These are phyloP conservation scores for Drosophila tripunctata DNA, from an alignment of 2,888 invertebrate genomes.

Conservation along the genomic window DNA sequence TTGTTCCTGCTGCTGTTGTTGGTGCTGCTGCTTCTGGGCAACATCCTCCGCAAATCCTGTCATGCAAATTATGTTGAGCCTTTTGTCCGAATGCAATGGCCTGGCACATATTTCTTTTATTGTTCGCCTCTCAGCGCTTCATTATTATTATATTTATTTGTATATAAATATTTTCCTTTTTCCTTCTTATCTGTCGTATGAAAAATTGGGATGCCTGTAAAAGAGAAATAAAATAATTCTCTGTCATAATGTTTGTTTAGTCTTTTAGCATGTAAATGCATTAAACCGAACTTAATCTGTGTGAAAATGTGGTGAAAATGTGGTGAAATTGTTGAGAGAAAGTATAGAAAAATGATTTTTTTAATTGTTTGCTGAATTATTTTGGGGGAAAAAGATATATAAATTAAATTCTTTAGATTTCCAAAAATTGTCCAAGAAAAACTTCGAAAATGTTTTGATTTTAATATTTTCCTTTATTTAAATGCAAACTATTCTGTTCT, in stretches of 20 bases:
- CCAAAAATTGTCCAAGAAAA: too few species aligned
- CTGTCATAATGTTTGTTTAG: conserved; percentile 11
- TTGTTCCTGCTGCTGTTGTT: conserved; percentile 10
- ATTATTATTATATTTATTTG: conserved; percentile 52
- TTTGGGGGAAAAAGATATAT: too few species aligned
- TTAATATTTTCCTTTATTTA: too few species aligned
- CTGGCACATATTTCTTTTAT: conserved; percentile 52
- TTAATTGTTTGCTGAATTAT: not conserved
- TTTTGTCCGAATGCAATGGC: conserved; percentile 61
- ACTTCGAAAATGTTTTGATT: too few species aligned
- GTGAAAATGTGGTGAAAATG: conserved; percentile 21
- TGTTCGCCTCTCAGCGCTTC: conserved; percentile 39
- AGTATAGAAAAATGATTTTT: not conserved
- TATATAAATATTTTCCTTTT: conserved; percentile 8
- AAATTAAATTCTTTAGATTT: too few species aligned
- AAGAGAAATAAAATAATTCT: conserved; percentile 4
- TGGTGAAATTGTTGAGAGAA: conserved; percentile 1
- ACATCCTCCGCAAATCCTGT: conserved; percentile 46
- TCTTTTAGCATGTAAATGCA: conserved; percentile 3
- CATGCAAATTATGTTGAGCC: conserved; percentile 62
- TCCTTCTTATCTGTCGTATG: conserved; percentile 1
- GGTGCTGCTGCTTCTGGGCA: conserved; percentile 24
- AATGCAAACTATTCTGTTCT: not conserved
- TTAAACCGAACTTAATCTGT: conserved; percentile 24
- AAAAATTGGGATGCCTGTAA: conserved; percentile 7